Evolutionary conservation across 2,797 vertebrate species (phyloP).

Genomic region (Rhinoraja longicauda): DNA sequence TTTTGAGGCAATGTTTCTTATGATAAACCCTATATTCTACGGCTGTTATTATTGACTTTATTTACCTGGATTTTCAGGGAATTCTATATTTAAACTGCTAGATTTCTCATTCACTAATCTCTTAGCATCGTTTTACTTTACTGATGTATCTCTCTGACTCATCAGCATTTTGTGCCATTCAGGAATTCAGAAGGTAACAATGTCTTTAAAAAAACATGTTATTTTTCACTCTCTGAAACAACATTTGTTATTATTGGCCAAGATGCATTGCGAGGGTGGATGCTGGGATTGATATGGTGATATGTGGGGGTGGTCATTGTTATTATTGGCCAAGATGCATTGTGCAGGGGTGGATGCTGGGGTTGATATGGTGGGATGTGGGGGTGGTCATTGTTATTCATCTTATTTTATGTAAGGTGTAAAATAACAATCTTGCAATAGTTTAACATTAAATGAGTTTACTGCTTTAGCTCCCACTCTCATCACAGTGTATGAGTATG

Average conservation of each 20-base stretch:
- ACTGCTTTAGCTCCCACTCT: neutral
- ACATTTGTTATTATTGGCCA: neutral
- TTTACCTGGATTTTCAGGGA: neutral
- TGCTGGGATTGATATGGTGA: neutral
- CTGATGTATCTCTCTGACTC: neutral
- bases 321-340: neutral
- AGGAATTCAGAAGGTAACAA: neutral
- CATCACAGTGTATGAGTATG: neutral
- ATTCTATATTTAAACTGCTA: neutral
- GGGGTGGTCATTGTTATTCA: neutral
- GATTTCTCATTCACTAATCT: neutral
- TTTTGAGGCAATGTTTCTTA: neutral
- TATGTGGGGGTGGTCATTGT: neutral
- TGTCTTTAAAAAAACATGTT: neutral
- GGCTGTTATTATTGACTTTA: neutral
- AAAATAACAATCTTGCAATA: neutral
- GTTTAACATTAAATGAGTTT: neutral
- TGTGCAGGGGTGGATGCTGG: neutral
- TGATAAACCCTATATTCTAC: neutral
- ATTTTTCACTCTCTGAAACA: neutral
- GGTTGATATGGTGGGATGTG: neutral
- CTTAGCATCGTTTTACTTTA: too few species aligned
- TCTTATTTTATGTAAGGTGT: neutral
- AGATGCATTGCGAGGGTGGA: too few species aligned
- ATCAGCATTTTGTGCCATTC: neutral